Evolutionary conservation across 2,888 invertebrate species (phyloP), one percentile per base, ranked within the genome.

Genomic region (Drosophila meridiana): DNA sequence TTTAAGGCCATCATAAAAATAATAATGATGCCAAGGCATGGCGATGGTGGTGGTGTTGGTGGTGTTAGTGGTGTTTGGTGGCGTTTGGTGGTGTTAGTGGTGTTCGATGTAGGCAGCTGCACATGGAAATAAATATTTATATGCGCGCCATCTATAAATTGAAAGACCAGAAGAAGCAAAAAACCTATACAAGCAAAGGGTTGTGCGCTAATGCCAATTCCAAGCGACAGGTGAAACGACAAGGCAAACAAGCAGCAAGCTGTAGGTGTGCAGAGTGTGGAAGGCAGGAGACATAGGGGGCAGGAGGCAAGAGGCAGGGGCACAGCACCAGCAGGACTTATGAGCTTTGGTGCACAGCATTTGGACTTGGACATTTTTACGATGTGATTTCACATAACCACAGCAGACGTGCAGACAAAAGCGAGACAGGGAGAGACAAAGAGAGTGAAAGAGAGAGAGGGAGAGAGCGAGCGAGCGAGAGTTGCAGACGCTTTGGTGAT

Each of bases 331-430:
- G 65, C 69, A 81, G 83, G 88, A 89, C 91, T 92, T 92, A 90
- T 91, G 90, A 88, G 91, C 91, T 92, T 91, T 89, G 79, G 83
- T 66, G 67, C 67, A 61, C 77, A 80, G 83, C 85, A 89, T 91
- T 91, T 88, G 86, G 89, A 90, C 90, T 90, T 88, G 88, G 89
- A 91, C 89, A 90, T 90, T 92, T 91, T 91, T 92, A 91, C 92
- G 92, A 91, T 88, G 84, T 90, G 90, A 91, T 89, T 92, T 91
- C 89, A 80, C 90, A 87, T 89, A 90, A 87, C 87, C 89, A 84
- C 90, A 87, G 80, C 87, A 89, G 87, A 90, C 89, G 76, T 82
- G 87, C 80, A 86, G 82, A 89, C 87, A 74, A 57, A 43, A 66
- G 45, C 26, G 50, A 60, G 28, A 43, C 20, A 50, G 9, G 45